Base-by-base conservation (phyloP, 2,888 invertebrate genomes). In the Seladonia tumulorum region DNA sequence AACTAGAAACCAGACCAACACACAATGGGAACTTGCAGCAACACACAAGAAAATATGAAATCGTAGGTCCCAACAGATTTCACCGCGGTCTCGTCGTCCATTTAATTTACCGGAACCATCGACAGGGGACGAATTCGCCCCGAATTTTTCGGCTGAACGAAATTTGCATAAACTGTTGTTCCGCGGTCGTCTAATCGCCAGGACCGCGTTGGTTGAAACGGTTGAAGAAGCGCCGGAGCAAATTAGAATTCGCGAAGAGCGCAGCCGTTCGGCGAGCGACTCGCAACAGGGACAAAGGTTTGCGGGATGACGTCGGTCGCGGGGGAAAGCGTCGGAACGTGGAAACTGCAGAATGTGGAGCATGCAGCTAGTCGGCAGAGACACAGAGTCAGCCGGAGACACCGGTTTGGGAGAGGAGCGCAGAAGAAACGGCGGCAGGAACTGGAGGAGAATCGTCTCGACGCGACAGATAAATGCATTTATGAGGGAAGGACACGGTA, bases 391-490 rank as follows among this genome's bases (percentile, higher is more conserved):
- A 42, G 8, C 35, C 35, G 35, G 39, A 57, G 57, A 12, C 57
- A 57, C 66, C 29, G 53, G 39, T 12, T 63, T 29, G 10, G 60
- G 29, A 45, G 74, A 72, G 42, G n/a, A 42, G 70, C 57, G 60
- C 25, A 39, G 73, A 73, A 79, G 76, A 78, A 75, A 72, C 73
- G 45, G 71, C n/a, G 25, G 49, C 16, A 22, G 66, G 71, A 79
- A 75, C 74, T 72, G 86, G 63, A 72, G 70, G 76, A 47, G 80
- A 82, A 76, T 70, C 71, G 81, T 79, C 78, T 70, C n/a, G 74
- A 68, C 83, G 71, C 77, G 87, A 81, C 81, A 76, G 74, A 87
- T 79, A 81, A 83, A 83, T 68, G 80, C 79, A 78, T 83, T 87
- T 86, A 86, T 83, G 76, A 78, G 83, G 68, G 79, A 81, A 76